phyloP scores from a whole-genome alignment of 2,797 vertebrate species.

The Paratrypauchen microcephalus region DNA sequence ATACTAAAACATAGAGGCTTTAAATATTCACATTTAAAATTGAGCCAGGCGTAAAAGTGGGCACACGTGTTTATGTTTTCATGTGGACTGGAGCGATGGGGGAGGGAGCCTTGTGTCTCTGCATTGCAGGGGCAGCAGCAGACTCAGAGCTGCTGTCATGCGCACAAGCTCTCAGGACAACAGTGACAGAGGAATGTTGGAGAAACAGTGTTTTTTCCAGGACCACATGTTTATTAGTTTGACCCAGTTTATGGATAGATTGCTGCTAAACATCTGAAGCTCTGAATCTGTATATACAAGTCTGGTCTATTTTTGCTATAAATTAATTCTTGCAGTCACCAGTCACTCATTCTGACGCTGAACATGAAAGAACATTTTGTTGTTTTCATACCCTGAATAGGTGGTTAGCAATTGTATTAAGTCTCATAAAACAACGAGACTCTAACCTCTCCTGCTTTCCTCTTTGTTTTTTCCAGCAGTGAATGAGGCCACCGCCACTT shows the following conservation, averaged over 20 bases:
- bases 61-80: conserved; percentile 30
- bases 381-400: not conserved
- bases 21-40: conserved; percentile 11
- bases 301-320: not conserved
- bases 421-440: conserved; percentile 49
- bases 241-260: not conserved
- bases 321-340: not conserved
- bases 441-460: conserved; percentile 26
- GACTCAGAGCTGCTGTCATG: conserved; percentile 69
- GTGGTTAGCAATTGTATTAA: not conserved
- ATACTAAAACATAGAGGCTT: not conserved
- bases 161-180: conserved; percentile 30
- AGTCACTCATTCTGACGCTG: not conserved
- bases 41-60: not conserved
- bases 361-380: not conserved
- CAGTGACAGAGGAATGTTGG: conserved; percentile 21
- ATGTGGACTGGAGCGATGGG: conserved; percentile 49
- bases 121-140: conserved; percentile 76
- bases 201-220: conserved; percentile 9
- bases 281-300: not conserved
- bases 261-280: not conserved
- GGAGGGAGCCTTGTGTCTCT: conserved; percentile 63
- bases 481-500: conserved; percentile 85
- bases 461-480: conserved; percentile 77
- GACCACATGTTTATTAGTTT: conserved; percentile 9